phyloP scores from a whole-genome alignment of 2,888 invertebrate genomes.

The Taenaris catops region DNA sequence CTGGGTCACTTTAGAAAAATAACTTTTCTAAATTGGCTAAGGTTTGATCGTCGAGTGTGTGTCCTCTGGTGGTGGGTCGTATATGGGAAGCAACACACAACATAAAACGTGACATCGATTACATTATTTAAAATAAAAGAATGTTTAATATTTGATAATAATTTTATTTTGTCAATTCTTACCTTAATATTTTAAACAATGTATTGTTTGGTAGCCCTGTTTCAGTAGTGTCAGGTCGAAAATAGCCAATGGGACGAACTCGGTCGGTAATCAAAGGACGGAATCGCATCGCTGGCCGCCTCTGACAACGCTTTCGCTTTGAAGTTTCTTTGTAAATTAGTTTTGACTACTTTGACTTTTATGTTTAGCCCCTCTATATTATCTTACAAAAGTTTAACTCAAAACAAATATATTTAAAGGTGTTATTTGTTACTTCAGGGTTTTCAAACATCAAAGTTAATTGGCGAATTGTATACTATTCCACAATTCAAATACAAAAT shows the following conservation, averaged over 20 bases:
- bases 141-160: too few species aligned
- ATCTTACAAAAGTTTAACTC: slow-evolving; percentile 3
- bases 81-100: too few species aligned
- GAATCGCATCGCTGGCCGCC: slow-evolving; percentile 51
- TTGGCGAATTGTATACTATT: too few species aligned
- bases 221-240: slow-evolving; percentile 27
- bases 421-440: too few species aligned
- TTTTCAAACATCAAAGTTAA: not conserved
- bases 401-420: slow-evolving; percentile 3
- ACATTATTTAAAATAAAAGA: too few species aligned
- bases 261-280: slow-evolving; percentile 59
- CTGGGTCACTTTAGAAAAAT: too few species aligned
- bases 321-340: slow-evolving; percentile 60
- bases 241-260: slow-evolving; percentile 53
- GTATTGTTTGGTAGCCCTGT: slow-evolving; percentile 15
- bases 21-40: too few species aligned
- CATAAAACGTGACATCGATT: too few species aligned
- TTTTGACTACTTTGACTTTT: slow-evolving; percentile 23
- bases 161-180: too few species aligned
- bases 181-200: not conserved
- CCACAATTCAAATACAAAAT: too few species aligned
- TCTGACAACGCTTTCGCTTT: slow-evolving; percentile 44
- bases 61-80: too few species aligned
- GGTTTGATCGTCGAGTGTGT: too few species aligned
- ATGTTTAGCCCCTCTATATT: slow-evolving; percentile 7